Conservation (phyloP, 2,888 invertebrate genomes). For the Hydropsyche betteni region DNA sequence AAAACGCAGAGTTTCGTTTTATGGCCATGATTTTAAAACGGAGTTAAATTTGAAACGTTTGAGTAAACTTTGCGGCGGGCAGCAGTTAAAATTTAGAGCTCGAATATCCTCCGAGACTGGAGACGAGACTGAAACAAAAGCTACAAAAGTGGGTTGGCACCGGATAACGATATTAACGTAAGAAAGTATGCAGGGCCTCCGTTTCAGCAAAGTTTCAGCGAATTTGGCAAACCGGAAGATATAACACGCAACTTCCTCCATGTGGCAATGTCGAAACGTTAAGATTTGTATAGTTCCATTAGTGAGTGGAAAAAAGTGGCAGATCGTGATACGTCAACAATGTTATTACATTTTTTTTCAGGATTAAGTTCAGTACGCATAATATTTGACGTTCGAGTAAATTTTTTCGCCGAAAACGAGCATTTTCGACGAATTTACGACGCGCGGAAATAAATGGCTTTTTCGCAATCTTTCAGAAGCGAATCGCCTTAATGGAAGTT, state of each 20-base stretch:
- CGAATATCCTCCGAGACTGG: not conserved
- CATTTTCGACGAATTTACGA: slow-evolving; percentile 18
- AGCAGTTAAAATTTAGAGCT: slow-evolving; percentile 10
- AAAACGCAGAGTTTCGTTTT: slow-evolving; percentile 2
- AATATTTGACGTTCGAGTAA: too few relatives aligned
- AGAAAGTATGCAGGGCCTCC: slow-evolving; percentile 5
- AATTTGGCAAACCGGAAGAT: slow-evolving; percentile 13
- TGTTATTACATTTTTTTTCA: too few relatives aligned
- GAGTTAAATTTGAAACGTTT: slow-evolving; percentile 10
- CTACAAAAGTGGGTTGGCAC: slow-evolving; percentile 11
- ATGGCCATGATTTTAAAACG: slow-evolving; percentile 13
- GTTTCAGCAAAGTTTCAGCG: not conserved
- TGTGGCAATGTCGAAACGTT: too few relatives aligned
- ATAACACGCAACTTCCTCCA: not conserved
- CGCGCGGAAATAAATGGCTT: slow-evolving; percentile 11
- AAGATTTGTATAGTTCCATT: too few relatives aligned
- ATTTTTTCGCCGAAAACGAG: too few relatives aligned
- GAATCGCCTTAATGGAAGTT: slow-evolving; percentile 28
- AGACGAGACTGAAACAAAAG: slow-evolving; percentile 20
- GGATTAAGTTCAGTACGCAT: too few relatives aligned
- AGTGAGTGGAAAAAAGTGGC: too few relatives aligned
- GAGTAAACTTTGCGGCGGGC: slow-evolving; percentile 5
- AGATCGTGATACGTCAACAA: too few relatives aligned
- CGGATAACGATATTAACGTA: slow-evolving; percentile 16
- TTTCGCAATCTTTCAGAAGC: slow-evolving; percentile 29